Evolutionary conservation across 2,888 invertebrate species (phyloP), one percentile per base, ranked within the genome.

Genomic region (Podotricha telesiphe): DNA sequence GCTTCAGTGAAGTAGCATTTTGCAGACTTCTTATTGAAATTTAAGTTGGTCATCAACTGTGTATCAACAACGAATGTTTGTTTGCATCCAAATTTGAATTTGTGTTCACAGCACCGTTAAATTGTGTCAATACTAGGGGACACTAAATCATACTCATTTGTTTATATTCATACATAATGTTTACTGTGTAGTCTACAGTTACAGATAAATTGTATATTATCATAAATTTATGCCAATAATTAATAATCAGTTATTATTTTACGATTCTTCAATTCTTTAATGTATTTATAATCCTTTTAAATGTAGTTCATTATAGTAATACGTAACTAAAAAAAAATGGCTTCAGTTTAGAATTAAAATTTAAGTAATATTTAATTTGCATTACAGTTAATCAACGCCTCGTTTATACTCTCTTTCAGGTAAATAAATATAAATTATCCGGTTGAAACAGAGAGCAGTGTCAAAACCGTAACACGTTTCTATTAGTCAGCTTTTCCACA

Each of bases 11-110:
- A n/a, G n/a, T n/a, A n/a, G n/a, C 28, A 28, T 28, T 4, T 28
- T 28, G 28, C 6, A 28, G 28, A 28, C 28, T 28, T 4, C 2
- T 65, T 55, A n/a, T 42, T 1, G 6, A 55, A 65, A 53, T 53
- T 28, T 22, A 63, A 53, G 34, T 28, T 28, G 34, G 22, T 48
- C 48, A 59, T 58, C 58, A 20, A 50, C 58, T 48, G 10, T 58
- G 47, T 50, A 51, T 59, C 59, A 58, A 59, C 65, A 65, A 51
- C 22, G 15, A 48, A 53, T 53, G 66, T 65, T 69, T 67, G 67
- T 67, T 69, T 48, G 53, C 40, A 50, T 62, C 65, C 56, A 65
- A 67, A 70, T 72, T 58, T 70, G 72, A 65, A 65, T 70, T 65
- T 45, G 62, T 47, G 56, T 50, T 45, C 19, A 56, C 61, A 45